phyloP scores from a whole-genome alignment of 2,797 vertebrate species.

The Thripadectes ignobilis region DNA sequence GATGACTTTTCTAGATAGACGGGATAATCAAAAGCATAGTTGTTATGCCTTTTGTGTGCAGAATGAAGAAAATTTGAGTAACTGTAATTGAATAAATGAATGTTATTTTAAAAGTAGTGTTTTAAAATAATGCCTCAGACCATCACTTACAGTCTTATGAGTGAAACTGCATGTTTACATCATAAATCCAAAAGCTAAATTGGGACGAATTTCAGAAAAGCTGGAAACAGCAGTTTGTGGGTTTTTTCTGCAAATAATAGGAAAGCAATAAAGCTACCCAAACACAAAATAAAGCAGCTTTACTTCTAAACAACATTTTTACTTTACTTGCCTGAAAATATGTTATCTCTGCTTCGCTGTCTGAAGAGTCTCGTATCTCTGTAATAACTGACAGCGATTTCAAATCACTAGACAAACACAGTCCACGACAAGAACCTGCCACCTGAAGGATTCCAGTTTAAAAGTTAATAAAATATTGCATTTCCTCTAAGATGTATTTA shows the following conservation, averaged over 20 bases:
- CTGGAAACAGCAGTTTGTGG: not conserved
- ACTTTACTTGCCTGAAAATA: constrained; percentile 87
- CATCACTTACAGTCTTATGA: not conserved
- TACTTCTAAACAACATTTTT: not conserved
- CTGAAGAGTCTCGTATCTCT: constrained; percentile 77
- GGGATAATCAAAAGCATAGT: not conserved
- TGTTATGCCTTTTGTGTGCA: not conserved
- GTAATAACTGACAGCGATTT: constrained; percentile 92
- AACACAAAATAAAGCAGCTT: not conserved
- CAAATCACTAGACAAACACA: constrained; percentile 93
- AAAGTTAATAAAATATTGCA: not conserved
- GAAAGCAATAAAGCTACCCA: not conserved
- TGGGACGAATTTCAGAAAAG: not conserved
- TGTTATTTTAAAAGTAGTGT: not conserved
- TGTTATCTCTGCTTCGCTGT: constrained; percentile 81
- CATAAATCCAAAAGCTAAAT: not conserved
- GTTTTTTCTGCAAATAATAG: not conserved
- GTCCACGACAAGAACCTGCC: constrained; percentile 86
- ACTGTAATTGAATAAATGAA: not conserved
- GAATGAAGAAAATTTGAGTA: not conserved
- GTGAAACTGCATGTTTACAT: not conserved
- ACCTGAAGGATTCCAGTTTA: constrained; percentile 76
- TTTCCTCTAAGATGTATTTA: not conserved
- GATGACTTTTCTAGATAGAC: not conserved
- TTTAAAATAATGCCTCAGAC: not conserved